Conservation (phyloP, 2,797 vertebrate species). For the Alcedo quadribrachys region DNA sequence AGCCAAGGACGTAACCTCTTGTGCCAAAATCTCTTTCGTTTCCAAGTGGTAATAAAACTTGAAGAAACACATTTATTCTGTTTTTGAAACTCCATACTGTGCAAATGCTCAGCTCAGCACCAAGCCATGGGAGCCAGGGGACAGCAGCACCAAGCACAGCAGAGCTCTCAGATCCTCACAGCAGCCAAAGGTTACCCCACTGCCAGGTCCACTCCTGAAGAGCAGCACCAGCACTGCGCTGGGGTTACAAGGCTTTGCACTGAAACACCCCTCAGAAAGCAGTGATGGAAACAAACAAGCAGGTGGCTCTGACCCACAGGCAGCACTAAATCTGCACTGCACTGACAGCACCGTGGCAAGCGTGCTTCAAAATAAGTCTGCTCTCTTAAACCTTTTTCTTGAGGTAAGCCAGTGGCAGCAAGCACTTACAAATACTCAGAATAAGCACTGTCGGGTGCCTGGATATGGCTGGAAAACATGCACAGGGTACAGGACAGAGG, state of each 20-base stretch:
- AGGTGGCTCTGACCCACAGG: background rate
- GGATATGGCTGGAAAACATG: background rate
- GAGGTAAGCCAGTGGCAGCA: background rate
- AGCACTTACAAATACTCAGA: background rate
- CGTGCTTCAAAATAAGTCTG: background rate
- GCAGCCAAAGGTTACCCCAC: background rate
- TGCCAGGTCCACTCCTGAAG: background rate
- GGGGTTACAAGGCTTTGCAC: background rate
- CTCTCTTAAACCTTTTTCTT: background rate
- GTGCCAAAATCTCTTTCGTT: background rate
- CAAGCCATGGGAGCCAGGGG: background rate
- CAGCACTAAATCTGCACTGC: background rate
- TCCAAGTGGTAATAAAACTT: background rate
- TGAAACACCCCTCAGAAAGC: background rate
- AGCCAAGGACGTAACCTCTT: background rate
- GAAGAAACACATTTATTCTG: background rate
- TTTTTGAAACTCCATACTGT: background rate
- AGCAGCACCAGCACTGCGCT: background rate
- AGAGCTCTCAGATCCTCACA: background rate
- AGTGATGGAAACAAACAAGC: background rate
- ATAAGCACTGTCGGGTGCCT: background rate
- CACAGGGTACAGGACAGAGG: background rate
- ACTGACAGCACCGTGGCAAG: background rate
- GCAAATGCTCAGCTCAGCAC: background rate
- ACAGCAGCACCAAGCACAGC: background rate